Percentiles rank a stretch among this genome's conserved stretches.
phyloP scores from a whole-genome alignment of 2,797 vertebrate species.

The Limnodromus scolopaceus region DNA sequence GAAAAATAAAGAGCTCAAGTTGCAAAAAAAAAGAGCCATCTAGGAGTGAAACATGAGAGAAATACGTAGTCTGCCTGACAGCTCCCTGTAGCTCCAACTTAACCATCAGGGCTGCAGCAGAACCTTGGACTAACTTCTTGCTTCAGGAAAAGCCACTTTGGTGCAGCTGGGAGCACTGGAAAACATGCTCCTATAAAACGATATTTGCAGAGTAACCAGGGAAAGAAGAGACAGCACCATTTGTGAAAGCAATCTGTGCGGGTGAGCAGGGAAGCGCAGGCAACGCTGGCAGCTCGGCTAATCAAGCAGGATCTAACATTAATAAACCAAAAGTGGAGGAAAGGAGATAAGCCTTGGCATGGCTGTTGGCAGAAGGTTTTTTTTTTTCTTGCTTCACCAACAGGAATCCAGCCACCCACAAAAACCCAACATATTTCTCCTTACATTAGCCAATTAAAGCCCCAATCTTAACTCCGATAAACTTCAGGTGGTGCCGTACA shows the following conservation, averaged over 20 bases:
- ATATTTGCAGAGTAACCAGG: not conserved
- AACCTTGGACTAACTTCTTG: not conserved
- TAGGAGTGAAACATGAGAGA: not conserved
- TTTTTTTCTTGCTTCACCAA: not conserved
- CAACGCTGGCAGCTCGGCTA: not conserved
- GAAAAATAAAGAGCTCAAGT: not conserved
- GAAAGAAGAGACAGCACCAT: not conserved
- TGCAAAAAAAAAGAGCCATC: not conserved
- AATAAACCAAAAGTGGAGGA: not conserved
- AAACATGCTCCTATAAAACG: not conserved
- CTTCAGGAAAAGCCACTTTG: not conserved
- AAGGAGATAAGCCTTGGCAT: not conserved
- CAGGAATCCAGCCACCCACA: not conserved
- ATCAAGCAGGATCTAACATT: not conserved
- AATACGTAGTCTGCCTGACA: not conserved
- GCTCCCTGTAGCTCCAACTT: not conserved
- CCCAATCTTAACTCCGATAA: rapidly evolving
- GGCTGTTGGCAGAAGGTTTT: not conserved
- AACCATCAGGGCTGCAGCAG: not conserved
- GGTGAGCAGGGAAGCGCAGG: not conserved
- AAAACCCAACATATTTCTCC: not conserved
- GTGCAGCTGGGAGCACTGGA: not conserved
- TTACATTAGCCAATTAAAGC: not conserved
- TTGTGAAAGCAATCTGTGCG: not conserved
- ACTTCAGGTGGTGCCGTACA: not conserved